Base-by-base conservation (phyloP, 2,888 invertebrate genomes). In the Julus scanicus region DNA sequence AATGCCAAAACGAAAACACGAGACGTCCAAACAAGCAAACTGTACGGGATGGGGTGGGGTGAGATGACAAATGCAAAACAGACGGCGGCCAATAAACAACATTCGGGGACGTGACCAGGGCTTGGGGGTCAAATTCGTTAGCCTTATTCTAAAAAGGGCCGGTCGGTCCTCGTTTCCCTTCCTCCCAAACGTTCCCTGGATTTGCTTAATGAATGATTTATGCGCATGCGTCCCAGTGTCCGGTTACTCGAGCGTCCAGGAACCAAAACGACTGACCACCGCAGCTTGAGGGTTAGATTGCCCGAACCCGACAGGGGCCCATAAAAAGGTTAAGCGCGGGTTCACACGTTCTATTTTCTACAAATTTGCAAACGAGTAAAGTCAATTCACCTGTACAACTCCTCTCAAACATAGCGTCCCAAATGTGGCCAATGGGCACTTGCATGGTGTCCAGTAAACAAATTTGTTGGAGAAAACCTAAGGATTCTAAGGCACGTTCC, bases 11-110 rank as follows among this genome's bases (percentile, higher is more conserved):
- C 13, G 80, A 37, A 80, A 80, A 80, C 80, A 80, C 80, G 80
- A 80, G 80, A 80, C 37, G 80, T 37, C 80, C 80, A 80, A 80
- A 80, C 80, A 80, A 80, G 80, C 80, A 71, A 71, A 29, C 71
- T 9, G 29, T 39, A 37, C 80, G 80, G 80, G 80, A 80, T 37
- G 80, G 80, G 37, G 15, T 3, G 8, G 2, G 6, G 63, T 2
- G 20, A 9, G 80, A 80, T 80, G 80, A 80, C 80, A 80, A 80
- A 80, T 80, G 80, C 80, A 80, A 80, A 80, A 80, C 80, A 80
- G 80, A 80, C 80, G 80, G 80, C 80, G 80, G 37, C 80, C 80
- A 80, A 80, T 80, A 80, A 80, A 80, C 80, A 80, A 80, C 80
- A 80, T 37, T 80, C 80, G 80, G 80, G 71, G 71, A 71, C 71